Evolutionary conservation across 2,113 vertebrate species (phyloP), one percentile per base, ranked within the genome.

Genomic region (Sprattus sprattus): DNA sequence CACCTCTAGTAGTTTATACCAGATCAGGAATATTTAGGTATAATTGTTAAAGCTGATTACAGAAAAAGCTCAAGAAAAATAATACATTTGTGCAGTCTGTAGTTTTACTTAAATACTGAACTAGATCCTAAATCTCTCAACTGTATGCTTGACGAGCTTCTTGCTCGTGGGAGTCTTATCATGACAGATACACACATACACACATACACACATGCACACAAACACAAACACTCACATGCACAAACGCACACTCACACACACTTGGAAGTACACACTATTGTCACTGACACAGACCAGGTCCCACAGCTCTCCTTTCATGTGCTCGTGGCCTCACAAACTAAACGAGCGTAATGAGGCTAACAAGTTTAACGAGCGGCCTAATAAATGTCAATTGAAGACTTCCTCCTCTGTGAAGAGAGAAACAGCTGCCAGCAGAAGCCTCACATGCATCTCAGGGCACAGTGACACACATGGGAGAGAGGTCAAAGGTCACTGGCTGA

Each of bases 311-410:
- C 83, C 86, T 89, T 89, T 89, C 67, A 89, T 87, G 88, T 89
- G 86, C 81, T 85, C 71, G 32, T 57, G 86, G 54, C 82, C 71
- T 39, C 32, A 9, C 71, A 18, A 78, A 28, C 28, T 4, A 16
- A 78, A 78, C 15, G 25, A 39, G 71, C 32, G 28, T 78, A 39
- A 78, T 32, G 71, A 78, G 71, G 3, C 32, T 78, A 78, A 78
- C 71, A 39, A 39, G 71, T 78, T 87, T 87, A 89, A 87, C 39
- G 39, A 87, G 88, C 47, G 7, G 47, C 4, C 86, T 89, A 84
- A 87, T 87, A 86, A 89, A 84, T 78, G 82, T 86, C 84, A 86
- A 87, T 82, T 82, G 83, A 89, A 84, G 84, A 87, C 86, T 89
- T 85, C 84, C 88, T 78, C 71, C 71, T 39, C 71, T 78, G 25